phyloP scores from a whole-genome alignment of 2,888 invertebrate genomes.

The Ernsta delagoae region DNA sequence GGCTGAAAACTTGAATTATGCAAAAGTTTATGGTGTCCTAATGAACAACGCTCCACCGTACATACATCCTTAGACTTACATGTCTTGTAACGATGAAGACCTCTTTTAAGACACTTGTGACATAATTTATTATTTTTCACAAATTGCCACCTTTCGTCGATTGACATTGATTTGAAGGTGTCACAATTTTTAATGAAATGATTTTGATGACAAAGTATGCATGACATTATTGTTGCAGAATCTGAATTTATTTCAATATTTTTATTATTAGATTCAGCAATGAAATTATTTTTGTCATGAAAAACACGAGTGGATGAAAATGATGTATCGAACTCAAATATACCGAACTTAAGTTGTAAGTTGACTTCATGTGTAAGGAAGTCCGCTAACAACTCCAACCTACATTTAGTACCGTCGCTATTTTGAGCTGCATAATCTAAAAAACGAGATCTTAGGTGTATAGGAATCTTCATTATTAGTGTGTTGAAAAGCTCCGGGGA shows the following conservation, averaged over 20 bases:
- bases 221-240: constrained; percentile 6
- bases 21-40: background rate
- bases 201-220: background rate
- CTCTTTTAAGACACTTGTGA: constrained; percentile 1
- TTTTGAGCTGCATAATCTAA: constrained; percentile 2
- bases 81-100: background rate
- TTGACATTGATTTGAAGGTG: background rate
- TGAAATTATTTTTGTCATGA: background rate
- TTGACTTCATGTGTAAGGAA: background rate
- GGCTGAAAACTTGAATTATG: background rate
- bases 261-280: background rate
- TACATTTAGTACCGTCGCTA: background rate
- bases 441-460: background rate
- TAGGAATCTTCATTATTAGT: background rate
- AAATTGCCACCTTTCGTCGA: constrained; percentile 5
- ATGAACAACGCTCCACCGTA: background rate
- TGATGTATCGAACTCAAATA: background rate
- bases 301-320: background rate
- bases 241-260: background rate
- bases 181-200: constrained; percentile 12
- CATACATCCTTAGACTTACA: constrained; percentile 1
- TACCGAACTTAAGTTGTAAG: background rate
- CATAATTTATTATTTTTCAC: constrained; percentile 4
- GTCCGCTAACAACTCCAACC: background rate
- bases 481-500: constrained; percentile 8